phyloP scores from a whole-genome alignment of 1,140 invertebrate genomes.

The Lycorma delicatula region DNA sequence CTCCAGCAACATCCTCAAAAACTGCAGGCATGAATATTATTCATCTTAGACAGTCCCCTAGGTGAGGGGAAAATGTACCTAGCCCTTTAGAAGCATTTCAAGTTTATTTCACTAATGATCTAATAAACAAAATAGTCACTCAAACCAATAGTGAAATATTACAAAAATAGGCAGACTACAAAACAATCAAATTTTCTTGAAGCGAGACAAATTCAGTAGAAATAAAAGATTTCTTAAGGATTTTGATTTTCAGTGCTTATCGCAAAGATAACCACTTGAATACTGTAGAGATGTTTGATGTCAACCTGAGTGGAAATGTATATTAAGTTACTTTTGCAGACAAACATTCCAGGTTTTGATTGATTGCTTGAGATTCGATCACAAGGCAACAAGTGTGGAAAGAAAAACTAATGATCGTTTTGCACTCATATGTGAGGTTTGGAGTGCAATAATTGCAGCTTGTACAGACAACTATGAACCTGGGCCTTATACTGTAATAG shows the following conservation, averaged over 20 bases:
- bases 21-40: neutral
- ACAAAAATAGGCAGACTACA: neutral
- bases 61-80: neutral
- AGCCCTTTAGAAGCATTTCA: neutral
- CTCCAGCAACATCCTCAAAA: neutral
- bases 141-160: neutral
- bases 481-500: neutral
- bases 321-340: constrained; percentile 18
- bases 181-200: neutral
- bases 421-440: constrained; percentile 20
- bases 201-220: neutral
- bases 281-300: constrained; percentile 2
- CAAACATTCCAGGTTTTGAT: constrained; percentile 22
- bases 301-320: constrained; percentile 11
- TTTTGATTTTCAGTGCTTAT: constrained; percentile 1
- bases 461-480: constrained; percentile 10
- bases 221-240: constrained; percentile 8
- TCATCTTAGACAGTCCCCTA: neutral
- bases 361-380: constrained; percentile 19
- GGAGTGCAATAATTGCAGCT: constrained; percentile 15
- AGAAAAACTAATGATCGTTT: constrained; percentile 21
- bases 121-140: neutral
- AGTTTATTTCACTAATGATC: neutral
- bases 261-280: constrained; percentile 10
- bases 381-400: constrained; percentile 22